Evolutionary conservation across 2,113 vertebrate species (phyloP).

Genomic region (Columba livia): DNA sequence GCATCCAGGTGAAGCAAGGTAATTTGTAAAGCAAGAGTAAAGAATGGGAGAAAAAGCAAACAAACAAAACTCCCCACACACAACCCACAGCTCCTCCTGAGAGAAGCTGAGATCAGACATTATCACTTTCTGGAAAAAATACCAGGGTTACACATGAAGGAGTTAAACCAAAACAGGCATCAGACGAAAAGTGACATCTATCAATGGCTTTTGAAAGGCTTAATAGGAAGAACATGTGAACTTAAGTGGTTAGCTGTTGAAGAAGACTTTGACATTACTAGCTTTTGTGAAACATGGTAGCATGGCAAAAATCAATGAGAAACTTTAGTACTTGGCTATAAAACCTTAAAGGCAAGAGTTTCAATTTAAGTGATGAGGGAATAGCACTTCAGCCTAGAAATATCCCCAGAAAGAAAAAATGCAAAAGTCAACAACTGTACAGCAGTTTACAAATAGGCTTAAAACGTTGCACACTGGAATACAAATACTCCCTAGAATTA

Average conservation of each 20-base stretch:
- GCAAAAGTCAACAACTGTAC: background rate
- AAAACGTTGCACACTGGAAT: background rate
- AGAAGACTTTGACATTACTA: slow-evolving; percentile 32
- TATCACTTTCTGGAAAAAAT: background rate
- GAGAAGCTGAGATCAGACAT: background rate
- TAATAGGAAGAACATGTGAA: background rate
- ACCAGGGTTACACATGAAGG: background rate
- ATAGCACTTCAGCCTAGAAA: background rate
- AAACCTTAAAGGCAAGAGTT: slow-evolving; percentile 5
- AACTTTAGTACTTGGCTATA: slow-evolving; percentile 11
- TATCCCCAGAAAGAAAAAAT: background rate
- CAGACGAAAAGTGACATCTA: background rate
- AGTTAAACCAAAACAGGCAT: background rate
- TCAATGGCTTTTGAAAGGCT: background rate
- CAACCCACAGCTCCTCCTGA: background rate
- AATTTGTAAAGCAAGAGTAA: background rate
- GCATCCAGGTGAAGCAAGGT: background rate
- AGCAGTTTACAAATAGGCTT: background rate
- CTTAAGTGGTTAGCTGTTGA: background rate
- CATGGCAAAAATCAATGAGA: slow-evolving; percentile 37
- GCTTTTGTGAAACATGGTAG: slow-evolving; percentile 30
- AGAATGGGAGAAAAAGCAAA: background rate
- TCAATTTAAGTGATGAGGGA: background rate
- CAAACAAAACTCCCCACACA: too few species aligned
- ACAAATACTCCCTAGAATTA: background rate